These are phyloP conservation scores for Chascanopsetta lugubris DNA, from an alignment of 2,113 vertebrate genomes.

Conservation along the genomic window DNA sequence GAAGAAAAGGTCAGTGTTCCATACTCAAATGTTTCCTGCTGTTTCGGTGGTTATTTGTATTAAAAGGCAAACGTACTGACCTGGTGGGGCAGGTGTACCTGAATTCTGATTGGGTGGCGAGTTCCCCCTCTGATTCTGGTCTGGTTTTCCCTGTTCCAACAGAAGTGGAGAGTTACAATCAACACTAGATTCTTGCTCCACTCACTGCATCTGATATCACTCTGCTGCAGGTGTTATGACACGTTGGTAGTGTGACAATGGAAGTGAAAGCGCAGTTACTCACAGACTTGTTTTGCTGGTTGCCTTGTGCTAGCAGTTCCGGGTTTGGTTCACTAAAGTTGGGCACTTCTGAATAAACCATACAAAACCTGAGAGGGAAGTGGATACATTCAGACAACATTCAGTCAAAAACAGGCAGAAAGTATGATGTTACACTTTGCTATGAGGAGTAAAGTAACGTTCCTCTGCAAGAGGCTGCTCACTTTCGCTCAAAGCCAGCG, in stretches of 20 bases:
- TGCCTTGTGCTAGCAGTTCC: conserved; percentile 84
- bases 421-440: too few species aligned
- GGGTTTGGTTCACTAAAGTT: conserved; percentile 98
- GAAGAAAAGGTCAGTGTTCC: too few species aligned
- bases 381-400: background rate
- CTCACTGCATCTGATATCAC: background rate
- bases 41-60: background rate
- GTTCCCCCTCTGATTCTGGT: conserved; percentile 92
- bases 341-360: conserved; percentile 99
- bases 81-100: conserved; percentile 88
- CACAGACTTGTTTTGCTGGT: conserved; percentile 90
- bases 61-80: conserved; percentile 76
- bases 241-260: background rate
- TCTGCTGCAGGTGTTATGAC: background rate
- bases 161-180: conserved; percentile 24
- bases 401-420: background rate
- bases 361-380: conserved; percentile 88
- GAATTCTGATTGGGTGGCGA: conserved; percentile 88
- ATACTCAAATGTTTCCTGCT: background rate
- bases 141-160: conserved; percentile 84
- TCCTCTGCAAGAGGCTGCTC: too few species aligned
- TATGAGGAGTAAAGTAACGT: too few species aligned
- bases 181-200: background rate
- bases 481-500: too few species aligned
- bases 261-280: conserved; percentile 28